phyloP scores from a whole-genome alignment of 2,888 invertebrate species.

The Zootermopsis nevadensis region DNA sequence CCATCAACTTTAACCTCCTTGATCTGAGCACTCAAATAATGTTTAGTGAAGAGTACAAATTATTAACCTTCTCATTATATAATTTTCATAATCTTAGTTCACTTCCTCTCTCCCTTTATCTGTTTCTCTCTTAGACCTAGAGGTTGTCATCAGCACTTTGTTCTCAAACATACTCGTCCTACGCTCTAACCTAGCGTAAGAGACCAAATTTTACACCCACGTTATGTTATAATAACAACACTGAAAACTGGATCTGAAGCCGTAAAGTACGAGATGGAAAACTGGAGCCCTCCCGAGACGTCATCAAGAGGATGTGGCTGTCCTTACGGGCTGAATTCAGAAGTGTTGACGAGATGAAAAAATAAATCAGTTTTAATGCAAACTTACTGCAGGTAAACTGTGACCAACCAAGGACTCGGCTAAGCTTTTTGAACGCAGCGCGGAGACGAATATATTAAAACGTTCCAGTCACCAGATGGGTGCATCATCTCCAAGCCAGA shows the following conservation, averaged over 20 bases:
- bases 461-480: background rate
- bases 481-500: background rate
- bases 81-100: no score
- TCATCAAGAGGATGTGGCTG: background rate
- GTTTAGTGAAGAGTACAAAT: no score
- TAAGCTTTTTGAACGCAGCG: slow-evolving; percentile 4
- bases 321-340: background rate
- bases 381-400: background rate
- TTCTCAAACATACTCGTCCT: no score
- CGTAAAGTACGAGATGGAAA: background rate
- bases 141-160: no score
- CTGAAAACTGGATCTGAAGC: background rate
- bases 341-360: background rate
- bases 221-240: background rate
- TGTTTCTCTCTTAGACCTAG: no score
- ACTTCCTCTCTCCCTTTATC: no score
- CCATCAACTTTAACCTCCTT: no score
- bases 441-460: background rate
- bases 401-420: background rate
- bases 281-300: background rate
- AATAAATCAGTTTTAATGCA: background rate
- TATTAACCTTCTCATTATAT: no score
- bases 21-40: no score
- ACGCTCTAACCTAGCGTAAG: no score
- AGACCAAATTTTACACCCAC: background rate